Conservation (phyloP, 2,113 vertebrate species). For the Anarrhichthys ocellatus region DNA sequence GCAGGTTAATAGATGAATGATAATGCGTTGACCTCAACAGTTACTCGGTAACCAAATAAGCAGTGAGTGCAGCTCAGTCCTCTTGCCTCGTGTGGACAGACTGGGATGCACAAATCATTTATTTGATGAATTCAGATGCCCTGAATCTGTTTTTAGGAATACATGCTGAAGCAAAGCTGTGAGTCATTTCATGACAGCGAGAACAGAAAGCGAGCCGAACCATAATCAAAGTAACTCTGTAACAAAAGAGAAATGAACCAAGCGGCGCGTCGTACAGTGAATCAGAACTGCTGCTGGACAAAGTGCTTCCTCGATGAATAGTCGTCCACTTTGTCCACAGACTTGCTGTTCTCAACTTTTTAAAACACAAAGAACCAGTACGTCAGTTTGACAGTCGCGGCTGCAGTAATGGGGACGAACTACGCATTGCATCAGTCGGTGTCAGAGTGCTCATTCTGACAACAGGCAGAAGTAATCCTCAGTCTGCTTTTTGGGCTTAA, state of each 20-base stretch:
- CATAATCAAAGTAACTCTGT: conserved; percentile 35
- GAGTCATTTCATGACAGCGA: conserved; percentile 41
- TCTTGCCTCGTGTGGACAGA: neutral
- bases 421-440: conserved; percentile 1
- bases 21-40: neutral
- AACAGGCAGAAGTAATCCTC: neutral
- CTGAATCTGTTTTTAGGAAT: conserved; percentile 18
- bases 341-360: conserved; percentile 1
- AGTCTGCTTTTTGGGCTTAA: neutral
- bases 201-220: conserved; percentile 41
- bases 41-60: neutral
- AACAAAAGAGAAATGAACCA: conserved; percentile 44
- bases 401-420: neutral
- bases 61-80: neutral
- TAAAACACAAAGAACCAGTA: neutral
- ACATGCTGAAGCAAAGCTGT: conserved; percentile 22
- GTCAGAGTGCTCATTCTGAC: conserved; percentile 1
- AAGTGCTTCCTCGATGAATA: conserved; percentile 38
- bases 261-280: conserved; percentile 20
- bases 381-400: neutral
- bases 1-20: neutral
- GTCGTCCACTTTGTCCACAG: conserved; percentile 18
- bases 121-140: conserved; percentile 33
- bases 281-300: conserved; percentile 37
- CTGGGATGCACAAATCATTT: neutral